phyloP scores from a whole-genome alignment of 2,888 invertebrate genomes.

The Chironomus riparius region DNA sequence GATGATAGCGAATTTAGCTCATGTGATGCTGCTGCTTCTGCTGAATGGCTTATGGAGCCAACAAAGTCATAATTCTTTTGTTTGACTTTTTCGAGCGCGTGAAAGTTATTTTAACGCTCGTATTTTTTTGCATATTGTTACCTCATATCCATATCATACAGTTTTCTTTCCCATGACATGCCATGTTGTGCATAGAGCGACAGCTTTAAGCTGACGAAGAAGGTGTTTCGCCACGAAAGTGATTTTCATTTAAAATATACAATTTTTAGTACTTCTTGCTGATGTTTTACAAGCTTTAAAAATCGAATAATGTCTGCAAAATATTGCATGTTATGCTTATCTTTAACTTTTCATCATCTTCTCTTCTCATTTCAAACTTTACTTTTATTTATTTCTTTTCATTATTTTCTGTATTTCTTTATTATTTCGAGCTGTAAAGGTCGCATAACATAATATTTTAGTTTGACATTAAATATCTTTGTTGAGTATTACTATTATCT shows the following conservation, averaged over 20 bases:
- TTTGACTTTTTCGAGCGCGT: slow-evolving; percentile 15
- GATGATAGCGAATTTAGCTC: slow-evolving; percentile 2
- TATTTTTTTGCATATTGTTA: neutral
- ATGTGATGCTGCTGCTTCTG: neutral
- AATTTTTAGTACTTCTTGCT: neutral
- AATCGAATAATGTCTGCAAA: neutral
- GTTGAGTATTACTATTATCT: neutral
- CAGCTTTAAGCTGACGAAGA: neutral
- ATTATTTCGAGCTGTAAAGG: neutral
- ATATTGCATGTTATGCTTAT: neutral
- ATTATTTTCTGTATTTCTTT: neutral
- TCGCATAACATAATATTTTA: neutral
- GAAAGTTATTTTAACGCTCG: slow-evolving; percentile 3
- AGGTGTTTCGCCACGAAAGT: neutral
- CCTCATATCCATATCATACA: neutral
- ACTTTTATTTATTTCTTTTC: neutral
- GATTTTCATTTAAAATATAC: too few species aligned
- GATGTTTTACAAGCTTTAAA: neutral
- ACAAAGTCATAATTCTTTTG: neutral
- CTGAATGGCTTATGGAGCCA: neutral
- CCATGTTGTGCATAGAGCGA: neutral
- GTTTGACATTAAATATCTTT: neutral
- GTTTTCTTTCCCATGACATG: neutral
- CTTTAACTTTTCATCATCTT: neutral
- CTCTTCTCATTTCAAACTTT: neutral